Evolutionary conservation across 1,140 invertebrate species (phyloP), one percentile per base, ranked within the genome.

Genomic region (Tetranychus cinnabarinus): DNA sequence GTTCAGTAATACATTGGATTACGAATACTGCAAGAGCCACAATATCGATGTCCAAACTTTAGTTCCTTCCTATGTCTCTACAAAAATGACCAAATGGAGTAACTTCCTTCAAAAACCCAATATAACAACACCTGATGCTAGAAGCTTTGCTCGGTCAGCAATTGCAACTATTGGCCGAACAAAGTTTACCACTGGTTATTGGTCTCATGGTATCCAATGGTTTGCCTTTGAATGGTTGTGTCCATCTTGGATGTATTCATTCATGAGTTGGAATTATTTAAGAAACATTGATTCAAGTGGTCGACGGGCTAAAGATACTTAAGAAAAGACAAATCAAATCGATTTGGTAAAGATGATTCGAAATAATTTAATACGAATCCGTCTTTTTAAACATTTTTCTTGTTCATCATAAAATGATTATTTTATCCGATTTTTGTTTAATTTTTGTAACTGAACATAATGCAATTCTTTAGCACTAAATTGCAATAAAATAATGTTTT

Each of bases 71-170:
- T 92, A 89, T 70, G 80, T 91, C 8, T 81, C 82, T 33, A 92
- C 89, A 0, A 88, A 88, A 72, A 88, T 92, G 81, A 89, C 88
- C 68, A 76, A 79, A 33, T 91, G 83, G 72, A 86, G 84, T 56
- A 75, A 82, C 45, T 75, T 79, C 52, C 76, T 90, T 2, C 80
- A 82, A 72, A 69, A 78, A 37, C 81, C 81, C 1, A 82, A 77
- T 64, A 64, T 86, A 34, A 76, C 89, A 33, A 81, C 89, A 39
- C 88, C 88, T 0, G 80, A 84, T 68, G 82, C 86, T 1, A 73
- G 75, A 13, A 80, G 78, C 35, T 93, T 84, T 72, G 82, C 85
- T 0, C 77, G 75, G 50, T 82, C 82, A 66, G 87, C 88, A 1
- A 79, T 91, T 2, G 76, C 76, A 55, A 87, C 85, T 0, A 75